phyloP scores from a whole-genome alignment of 2,797 vertebrate genomes.

The Eulemur mongoz region DNA sequence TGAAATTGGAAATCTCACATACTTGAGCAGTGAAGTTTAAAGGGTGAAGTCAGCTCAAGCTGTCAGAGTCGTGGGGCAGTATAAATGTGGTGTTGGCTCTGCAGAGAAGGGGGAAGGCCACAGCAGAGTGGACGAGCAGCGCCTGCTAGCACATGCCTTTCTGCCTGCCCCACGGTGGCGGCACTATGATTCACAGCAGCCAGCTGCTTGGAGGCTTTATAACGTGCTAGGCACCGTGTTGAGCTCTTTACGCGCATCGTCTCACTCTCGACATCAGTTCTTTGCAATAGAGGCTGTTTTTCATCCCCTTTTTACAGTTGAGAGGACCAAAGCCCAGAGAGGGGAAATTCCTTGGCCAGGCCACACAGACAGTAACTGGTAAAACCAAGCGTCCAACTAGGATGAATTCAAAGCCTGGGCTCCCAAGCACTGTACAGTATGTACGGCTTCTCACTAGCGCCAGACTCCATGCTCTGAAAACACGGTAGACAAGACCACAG shows the following conservation, averaged over 20 bases:
- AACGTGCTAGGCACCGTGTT: too few species aligned
- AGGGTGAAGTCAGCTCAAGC: constrained; percentile 65
- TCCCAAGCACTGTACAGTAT: not conserved
- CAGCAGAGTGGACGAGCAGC: not conserved
- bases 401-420: not conserved
- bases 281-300: not conserved
- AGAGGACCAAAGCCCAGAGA: not conserved
- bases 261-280: not conserved
- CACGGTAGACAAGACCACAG: not conserved
- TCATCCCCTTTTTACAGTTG: not conserved
- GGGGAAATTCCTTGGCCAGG: not conserved
- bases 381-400: not conserved
- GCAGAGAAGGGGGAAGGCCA: not conserved
- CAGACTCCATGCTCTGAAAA: not conserved
- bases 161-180: not conserved
- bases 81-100: constrained; percentile 48
- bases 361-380: not conserved
- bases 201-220: not conserved
- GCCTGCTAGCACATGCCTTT: not conserved
- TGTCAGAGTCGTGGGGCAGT: constrained; percentile 62
- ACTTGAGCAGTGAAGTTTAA: constrained; percentile 32
- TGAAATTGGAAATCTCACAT: not conserved
- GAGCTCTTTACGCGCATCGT: rapidly evolving
- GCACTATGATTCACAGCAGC: not conserved
- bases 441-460: not conserved